Evolutionary conservation across 2,888 invertebrate species (phyloP).

Genomic region (Galerucella calmariensis): DNA sequence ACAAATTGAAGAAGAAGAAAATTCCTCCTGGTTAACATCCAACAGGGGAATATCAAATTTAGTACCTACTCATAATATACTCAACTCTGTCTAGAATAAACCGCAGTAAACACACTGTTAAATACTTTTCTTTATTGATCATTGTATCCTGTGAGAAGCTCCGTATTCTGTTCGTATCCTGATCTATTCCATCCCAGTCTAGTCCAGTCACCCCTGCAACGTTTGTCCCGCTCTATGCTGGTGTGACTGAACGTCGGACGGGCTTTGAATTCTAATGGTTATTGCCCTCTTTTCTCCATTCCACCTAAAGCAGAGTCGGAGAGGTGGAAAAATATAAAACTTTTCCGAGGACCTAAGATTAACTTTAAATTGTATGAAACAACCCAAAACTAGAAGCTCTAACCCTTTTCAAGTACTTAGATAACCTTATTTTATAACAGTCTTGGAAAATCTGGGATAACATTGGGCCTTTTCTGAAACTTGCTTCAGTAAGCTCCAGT

Average conservation of each 20-base stretch:
- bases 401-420: not conserved
- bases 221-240: slow-evolving; percentile 9
- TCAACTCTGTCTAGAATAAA: not conserved
- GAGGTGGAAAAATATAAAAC: not conserved
- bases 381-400: not conserved
- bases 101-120: not conserved
- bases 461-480: no score
- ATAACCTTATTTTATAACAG: not conserved
- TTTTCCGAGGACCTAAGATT: not conserved
- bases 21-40: no score
- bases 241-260: slow-evolving; percentile 12
- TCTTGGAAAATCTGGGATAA: no score
- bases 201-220: slow-evolving; percentile 24
- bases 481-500: no score
- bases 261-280: slow-evolving; percentile 31
- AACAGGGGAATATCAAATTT: no score
- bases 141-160: slow-evolving; percentile 19
- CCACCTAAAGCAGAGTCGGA: not conserved
- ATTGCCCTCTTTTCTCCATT: slow-evolving; percentile 25
- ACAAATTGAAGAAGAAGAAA: no score
- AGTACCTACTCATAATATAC: no score
- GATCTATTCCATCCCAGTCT: slow-evolving; percentile 20
- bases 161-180: not conserved
- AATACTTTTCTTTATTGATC: slow-evolving; percentile 20
- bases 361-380: not conserved